These are phyloP conservation scores for Antechinus stuartii DNA, from an alignment of 2,113 vertebrate genomes.

Conservation along the genomic window DNA sequence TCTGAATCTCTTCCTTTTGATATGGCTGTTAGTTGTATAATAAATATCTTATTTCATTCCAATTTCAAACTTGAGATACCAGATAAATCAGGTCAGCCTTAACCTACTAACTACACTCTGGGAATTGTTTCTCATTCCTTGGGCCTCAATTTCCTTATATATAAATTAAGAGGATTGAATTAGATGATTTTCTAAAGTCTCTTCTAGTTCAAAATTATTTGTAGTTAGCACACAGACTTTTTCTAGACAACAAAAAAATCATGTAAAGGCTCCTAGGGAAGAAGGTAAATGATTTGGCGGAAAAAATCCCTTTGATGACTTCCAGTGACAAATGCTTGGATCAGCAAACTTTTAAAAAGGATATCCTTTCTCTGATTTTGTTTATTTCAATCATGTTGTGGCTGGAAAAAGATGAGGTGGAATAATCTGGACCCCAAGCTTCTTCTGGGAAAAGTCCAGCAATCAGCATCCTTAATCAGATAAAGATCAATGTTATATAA, in stretches of 20 bases:
- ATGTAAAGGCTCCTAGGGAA: slow-evolving; percentile 2
- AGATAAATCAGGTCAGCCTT: neutral
- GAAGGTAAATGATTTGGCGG: neutral
- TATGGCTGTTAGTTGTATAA: neutral
- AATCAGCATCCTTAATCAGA: neutral
- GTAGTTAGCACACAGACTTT: neutral
- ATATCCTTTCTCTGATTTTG: neutral
- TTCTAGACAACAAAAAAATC: slow-evolving; percentile 5
- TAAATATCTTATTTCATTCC: neutral
- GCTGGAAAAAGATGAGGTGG: neutral
- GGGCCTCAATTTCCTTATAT: neutral
- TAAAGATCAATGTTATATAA: neutral
- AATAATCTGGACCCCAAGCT: neutral
- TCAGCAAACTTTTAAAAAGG: slow-evolving; percentile 12
- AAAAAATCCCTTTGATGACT: slow-evolving; percentile 19
- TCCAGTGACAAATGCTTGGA: neutral
- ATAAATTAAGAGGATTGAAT: neutral
- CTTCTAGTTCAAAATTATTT: neutral
- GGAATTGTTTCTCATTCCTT: neutral
- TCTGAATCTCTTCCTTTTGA: neutral
- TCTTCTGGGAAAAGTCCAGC: neutral
- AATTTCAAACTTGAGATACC: neutral
- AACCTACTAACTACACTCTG: neutral
- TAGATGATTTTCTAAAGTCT: neutral
- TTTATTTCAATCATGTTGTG: neutral